Percentiles rank a stretch among this genome's conserved stretches.
These are phyloP conservation scores for Bubo blakistoni DNA, from an alignment of 2,113 vertebrate genomes.

Conservation along the genomic window DNA sequence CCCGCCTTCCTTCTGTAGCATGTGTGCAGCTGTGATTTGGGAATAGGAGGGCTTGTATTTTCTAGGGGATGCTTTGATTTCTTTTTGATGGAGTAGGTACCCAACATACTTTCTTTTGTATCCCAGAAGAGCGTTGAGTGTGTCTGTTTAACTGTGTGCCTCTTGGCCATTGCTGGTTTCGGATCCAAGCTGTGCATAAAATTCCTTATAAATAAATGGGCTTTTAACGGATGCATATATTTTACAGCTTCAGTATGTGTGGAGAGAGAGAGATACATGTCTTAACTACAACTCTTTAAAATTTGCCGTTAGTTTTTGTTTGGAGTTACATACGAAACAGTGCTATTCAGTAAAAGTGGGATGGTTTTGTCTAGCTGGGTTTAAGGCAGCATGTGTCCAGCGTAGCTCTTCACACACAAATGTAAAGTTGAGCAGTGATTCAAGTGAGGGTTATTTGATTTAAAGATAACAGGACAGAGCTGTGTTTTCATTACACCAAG, in stretches of 20 bases:
- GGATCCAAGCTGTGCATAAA: background rate
- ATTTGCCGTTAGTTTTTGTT: background rate
- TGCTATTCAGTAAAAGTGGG: background rate
- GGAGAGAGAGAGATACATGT: background rate
- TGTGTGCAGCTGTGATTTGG: background rate
- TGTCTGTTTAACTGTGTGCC: background rate
- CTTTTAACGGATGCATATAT: background rate
- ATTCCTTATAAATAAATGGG: background rate
- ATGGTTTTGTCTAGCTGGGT: background rate
- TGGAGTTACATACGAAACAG: background rate
- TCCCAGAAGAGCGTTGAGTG: background rate
- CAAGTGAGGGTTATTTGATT: background rate
- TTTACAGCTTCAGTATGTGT: background rate
- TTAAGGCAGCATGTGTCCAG: background rate
- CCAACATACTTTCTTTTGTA: fast-evolving
- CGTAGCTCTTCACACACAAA: fast-evolving
- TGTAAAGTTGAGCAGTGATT: background rate
- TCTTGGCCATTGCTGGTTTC: background rate
- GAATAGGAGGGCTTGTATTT: background rate
- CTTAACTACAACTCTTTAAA: background rate
- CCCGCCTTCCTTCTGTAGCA: background rate
- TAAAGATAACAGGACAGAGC: background rate
- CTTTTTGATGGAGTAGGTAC: background rate
- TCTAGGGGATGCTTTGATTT: background rate
- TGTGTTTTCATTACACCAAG: background rate